Evolutionary conservation across 2,113 vertebrate species (phyloP), one percentile per base, ranked within the genome.

Genomic region (Oncorhynchus clarkii): DNA sequence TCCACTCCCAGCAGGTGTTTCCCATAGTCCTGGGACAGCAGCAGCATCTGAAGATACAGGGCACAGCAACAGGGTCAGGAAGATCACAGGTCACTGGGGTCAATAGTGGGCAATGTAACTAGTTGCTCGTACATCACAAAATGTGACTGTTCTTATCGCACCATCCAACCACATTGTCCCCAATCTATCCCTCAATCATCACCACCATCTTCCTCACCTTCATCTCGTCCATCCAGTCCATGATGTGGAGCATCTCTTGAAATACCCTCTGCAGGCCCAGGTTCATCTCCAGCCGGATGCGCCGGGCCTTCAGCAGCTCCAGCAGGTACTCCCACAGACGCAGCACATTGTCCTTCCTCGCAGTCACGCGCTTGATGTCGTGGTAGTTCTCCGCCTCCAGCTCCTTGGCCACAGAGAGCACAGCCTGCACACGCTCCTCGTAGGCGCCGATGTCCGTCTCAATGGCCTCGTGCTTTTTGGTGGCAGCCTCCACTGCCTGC

Each of bases 181-280:
- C 39, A 45, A 45, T 45, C 39, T 45, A 9, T 45, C 2, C 39
- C 39, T 45, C 39, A 45, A 45, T 45, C 39, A 11, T 11, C 39
- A 45, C 39, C 39, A 8, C 9, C 39, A 45, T 16, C 49, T 39
- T 27, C 45, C 68, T 24, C 81, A 98, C 98, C 97, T 99, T 99
- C 98, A 99, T 99, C 91, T 99, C 98, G 1, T 99, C 98, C 98
- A 99, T 99, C 98, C 98, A 99, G 93, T 99, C 98, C 97, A 99
- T 99, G 86, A 99, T 97, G 91, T 99, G 96, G 1, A 99, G 95
- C 98, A 99, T 99, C 87, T 99, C 98, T 93, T 99, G 98, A 93
- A 99, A 99, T 84, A 99, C 96, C 62, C 96, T 95, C 88, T 99
- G 98, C 87, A 99, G 91, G 0, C 96, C 96, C 26, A 99, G 95